Evolutionary conservation across 2,888 invertebrate species (phyloP).

Genomic region (Agapostemon virescens): DNA sequence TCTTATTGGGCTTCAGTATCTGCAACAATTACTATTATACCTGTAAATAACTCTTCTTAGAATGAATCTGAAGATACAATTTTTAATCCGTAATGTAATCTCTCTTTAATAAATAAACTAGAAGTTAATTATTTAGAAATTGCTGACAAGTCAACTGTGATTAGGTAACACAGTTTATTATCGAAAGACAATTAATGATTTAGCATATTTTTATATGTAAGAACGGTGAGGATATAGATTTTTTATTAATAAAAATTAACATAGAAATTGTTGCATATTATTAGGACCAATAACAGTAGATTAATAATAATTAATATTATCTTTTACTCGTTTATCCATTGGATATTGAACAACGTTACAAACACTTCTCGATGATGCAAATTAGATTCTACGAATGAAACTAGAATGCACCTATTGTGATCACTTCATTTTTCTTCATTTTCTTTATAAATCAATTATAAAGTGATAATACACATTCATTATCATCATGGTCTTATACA

Average conservation of each 20-base stretch:
- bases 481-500: not conserved
- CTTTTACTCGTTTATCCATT: not conserved
- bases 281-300: not conserved
- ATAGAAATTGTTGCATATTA: conserved; percentile 4
- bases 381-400: not conserved
- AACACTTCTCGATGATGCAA: conserved; percentile 23
- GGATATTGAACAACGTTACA: not conserved
- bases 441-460: no score
- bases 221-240: not conserved
- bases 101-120: not conserved
- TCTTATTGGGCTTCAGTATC: not conserved
- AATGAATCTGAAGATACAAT: not conserved
- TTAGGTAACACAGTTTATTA: not conserved
- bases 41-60: not conserved
- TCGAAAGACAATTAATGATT: not conserved
- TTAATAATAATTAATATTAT: not conserved
- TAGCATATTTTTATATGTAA: not conserved
- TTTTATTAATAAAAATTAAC: no score
- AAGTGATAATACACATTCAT: not conserved
- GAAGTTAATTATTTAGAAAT: not conserved
- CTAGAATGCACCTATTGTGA: conserved; percentile 7
- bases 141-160: not conserved
- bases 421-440: not conserved
- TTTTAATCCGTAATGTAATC: not conserved
- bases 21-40: not conserved